Evolutionary conservation across 2,888 invertebrate species (phyloP), one percentile per base, ranked within the genome.

Genomic region (Neocrepidodera transversa): DNA sequence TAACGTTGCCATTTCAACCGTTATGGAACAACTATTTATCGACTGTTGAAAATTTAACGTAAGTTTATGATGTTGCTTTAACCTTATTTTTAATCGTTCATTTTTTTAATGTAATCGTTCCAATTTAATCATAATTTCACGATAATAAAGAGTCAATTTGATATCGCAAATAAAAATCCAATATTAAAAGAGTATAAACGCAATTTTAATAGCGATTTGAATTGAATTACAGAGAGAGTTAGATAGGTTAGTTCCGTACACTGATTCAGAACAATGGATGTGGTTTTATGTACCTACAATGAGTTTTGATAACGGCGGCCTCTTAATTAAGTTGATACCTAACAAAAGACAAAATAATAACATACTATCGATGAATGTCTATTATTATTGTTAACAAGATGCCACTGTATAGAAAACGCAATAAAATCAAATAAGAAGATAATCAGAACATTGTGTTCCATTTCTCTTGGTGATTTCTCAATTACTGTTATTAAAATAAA

Each of bases 181-280:
- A n/a, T n/a, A n/a, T n/a, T n/a, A n/a, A n/a, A n/a, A n/a, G 2
- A 32, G n/a, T 32, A 32, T 32, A 32, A 32, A 32, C 11, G 11
- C 32, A 32, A 32, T 32, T 32, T 32, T 32, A 32, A 32, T 3
- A 10, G 8, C 2, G 3, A 13, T 32, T 32, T 23, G 23, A 13
- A 20, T 43, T 43, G 13, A 43, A 43, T 43, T 14, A 43, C 17
- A 17, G 16, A 38, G 16, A 43, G 17, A 43, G 43, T 7, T 4
- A 42, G 42, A 1, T 20, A 51, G 55, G 50, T 60, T 60, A 60
- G 60, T 60, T 60, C 60, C 60, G 54, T 50, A 51, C 47, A 48
- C 45, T 56, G 60, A 20, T 32, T 55, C 18, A 51, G 60, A 60
- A 60, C 60, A 60, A 60, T 60, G 32, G 56, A 5, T 23, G 11